A percentile compares a stretch with the other conserved stretches of the same genome.
phyloP scores from a whole-genome alignment of 30 jellyfish, hydroid and myxozoan genomes.

The Chrysaora quinquecirrha region DNA sequence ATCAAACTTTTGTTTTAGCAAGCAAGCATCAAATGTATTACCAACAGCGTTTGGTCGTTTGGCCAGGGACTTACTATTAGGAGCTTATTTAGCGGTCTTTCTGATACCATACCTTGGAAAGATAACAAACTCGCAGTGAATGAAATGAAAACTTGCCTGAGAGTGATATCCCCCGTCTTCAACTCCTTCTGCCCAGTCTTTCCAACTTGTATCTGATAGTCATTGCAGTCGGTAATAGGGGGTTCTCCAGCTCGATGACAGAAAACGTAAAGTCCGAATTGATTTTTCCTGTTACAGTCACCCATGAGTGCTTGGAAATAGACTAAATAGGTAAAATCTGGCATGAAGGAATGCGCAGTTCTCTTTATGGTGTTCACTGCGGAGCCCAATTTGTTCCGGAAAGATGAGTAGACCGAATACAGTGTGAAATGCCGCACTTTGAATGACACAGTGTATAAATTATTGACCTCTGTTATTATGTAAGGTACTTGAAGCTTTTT shows the following conservation, averaged over 20 bases:
- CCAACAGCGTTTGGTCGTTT: no score
- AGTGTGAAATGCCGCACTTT: conserved; percentile 78
- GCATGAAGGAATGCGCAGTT: conserved; percentile 35
- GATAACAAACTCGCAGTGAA: no score
- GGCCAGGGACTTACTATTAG: no score
- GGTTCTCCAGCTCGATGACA: conserved; percentile 76
- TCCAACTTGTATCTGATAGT: conserved; percentile 84
- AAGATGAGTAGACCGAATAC: conserved; percentile 58
- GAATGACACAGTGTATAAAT: conserved; percentile 60
- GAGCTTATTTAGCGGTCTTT: no score
- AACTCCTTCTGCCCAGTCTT: conserved; percentile 68
- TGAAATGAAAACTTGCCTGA: no score
- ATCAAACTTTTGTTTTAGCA: no score
- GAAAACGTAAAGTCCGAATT: conserved; percentile 85
- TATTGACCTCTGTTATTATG: conserved; percentile 12
- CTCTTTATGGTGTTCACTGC: conserved; percentile 45
- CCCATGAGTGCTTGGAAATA: conserved; percentile 90
- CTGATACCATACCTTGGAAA: no score
- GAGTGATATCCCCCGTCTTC: conserved; percentile 74
- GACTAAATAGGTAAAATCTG: conserved; percentile 67
- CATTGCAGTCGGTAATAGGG: conserved; percentile 53
- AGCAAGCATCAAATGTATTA: no score
- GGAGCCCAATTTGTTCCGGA: conserved; percentile 59
- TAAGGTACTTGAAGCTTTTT: conserved; percentile 22
- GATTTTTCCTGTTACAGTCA: conserved; percentile 71